Evolutionary conservation across 2,113 vertebrate genomes (phyloP).

Genomic region (Aramus guarauna): DNA sequence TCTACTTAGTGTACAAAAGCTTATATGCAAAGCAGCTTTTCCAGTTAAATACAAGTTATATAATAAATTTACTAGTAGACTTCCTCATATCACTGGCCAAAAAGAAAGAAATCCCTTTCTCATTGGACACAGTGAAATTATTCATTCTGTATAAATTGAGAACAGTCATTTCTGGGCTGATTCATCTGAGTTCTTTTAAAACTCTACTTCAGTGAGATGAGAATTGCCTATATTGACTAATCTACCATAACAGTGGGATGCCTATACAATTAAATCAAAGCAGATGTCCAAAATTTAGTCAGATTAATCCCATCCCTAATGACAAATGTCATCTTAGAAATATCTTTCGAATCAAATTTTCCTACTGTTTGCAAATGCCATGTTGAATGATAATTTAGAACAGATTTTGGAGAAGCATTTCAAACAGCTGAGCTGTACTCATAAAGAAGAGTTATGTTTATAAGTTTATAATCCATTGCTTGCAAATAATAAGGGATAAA

Average conservation of each 20-base stretch:
- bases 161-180: neutral
- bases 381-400: neutral
- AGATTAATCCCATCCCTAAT: neutral
- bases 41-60: neutral
- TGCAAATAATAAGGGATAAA: neutral
- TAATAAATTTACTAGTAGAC: neutral
- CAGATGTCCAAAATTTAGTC: neutral
- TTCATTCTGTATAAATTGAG: neutral
- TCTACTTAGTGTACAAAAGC: neutral
- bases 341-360: neutral
- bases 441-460: neutral
- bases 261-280: neutral
- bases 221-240: neutral
- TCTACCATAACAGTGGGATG: neutral
- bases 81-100: neutral
- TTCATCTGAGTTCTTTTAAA: neutral
- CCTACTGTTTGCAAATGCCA: neutral
- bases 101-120: neutral
- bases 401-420: neutral
- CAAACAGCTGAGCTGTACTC: neutral
- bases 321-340: neutral
- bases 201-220: neutral
- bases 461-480: neutral
- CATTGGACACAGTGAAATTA: neutral
- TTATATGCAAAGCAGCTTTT: neutral